These are phyloP conservation scores for Phlogophora meticulosa DNA, from an alignment of 2,888 invertebrate species.

Conservation along the genomic window DNA sequence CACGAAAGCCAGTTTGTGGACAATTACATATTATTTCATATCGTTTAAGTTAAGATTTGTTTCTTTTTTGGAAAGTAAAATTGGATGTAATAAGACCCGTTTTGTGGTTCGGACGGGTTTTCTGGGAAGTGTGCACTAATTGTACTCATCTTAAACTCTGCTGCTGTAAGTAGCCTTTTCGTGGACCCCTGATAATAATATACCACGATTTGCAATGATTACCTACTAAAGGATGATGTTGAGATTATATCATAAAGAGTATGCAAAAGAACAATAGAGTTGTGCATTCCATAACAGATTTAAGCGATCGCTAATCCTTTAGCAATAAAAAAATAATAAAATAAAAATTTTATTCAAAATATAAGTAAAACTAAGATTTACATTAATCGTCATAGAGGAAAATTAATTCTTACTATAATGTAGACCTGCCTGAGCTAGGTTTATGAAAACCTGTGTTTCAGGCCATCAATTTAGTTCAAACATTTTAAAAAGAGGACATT, in stretches of 20 bases:
- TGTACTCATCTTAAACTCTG: not conserved
- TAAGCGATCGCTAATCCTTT: constrained; percentile 1
- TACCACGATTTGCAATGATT: not conserved
- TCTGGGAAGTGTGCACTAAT: constrained; percentile 40
- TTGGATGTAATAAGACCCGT: constrained; percentile 34
- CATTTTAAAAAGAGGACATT: too few relatives aligned
- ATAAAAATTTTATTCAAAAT: too few relatives aligned
- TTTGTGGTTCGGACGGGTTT: constrained; percentile 7
- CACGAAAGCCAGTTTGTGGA: constrained; percentile 61
- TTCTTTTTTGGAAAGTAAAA: constrained; percentile 41
- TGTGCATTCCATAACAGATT: not conserved
- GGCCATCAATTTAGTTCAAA: too few relatives aligned
- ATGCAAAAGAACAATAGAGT: not conserved
- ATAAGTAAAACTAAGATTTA: too few relatives aligned
- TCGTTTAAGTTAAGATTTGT: constrained; percentile 62
- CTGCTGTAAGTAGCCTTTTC: not conserved
- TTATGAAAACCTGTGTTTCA: too few relatives aligned
- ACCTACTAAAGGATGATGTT: not conserved
- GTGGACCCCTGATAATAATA: not conserved
- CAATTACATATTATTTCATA: constrained; percentile 72
- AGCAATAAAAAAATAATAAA: too few relatives aligned
- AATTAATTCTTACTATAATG: too few relatives aligned
- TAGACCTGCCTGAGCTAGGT: too few relatives aligned
- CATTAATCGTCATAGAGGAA: too few relatives aligned
- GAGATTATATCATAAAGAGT: not conserved